Percentiles rank a stretch among this genome's conserved stretches.
phyloP scores from a whole-genome alignment of 2,113 vertebrate genomes.

The Passer domesticus region DNA sequence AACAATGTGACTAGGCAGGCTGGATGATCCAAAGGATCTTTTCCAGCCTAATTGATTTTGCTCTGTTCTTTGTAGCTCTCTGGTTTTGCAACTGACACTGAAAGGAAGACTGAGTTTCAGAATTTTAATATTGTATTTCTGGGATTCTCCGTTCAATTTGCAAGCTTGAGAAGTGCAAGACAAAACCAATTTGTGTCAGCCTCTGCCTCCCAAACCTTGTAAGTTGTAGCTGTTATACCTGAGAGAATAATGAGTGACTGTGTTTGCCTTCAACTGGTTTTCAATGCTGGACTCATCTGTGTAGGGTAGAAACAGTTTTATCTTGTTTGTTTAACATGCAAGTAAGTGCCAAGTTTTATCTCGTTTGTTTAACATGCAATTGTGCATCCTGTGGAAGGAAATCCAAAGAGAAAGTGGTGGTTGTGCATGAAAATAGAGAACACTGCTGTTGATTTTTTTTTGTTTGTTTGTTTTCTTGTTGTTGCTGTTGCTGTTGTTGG shows the following conservation, averaged over 20 bases:
- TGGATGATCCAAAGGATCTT: too few relatives aligned
- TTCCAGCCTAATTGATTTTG: too few relatives aligned
- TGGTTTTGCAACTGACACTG: too few relatives aligned
- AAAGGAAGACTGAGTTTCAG: too few relatives aligned
- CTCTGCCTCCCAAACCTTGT: background rate
- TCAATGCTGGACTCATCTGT: background rate
- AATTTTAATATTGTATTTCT: too few relatives aligned
- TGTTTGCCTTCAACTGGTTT: background rate
- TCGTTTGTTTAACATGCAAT: too few relatives aligned
- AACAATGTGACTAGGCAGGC: too few relatives aligned
- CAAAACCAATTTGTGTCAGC: background rate
- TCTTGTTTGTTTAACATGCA: background rate
- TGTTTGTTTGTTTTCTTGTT: too few relatives aligned
- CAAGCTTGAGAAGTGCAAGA: too few relatives aligned
- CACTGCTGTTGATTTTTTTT: background rate
- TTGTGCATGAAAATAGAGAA: background rate
- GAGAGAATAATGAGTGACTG: background rate
- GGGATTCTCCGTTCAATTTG: too few relatives aligned
- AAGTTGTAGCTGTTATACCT: background rate
- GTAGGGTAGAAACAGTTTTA: background rate
- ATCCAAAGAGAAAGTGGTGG: background rate
- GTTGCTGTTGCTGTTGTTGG: background rate
- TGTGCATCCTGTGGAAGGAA: background rate
- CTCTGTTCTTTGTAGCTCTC: too few relatives aligned
- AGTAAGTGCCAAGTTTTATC: background rate